phyloP scores from a whole-genome alignment of 2,113 vertebrate genomes.

The Aphyosemion australe region DNA sequence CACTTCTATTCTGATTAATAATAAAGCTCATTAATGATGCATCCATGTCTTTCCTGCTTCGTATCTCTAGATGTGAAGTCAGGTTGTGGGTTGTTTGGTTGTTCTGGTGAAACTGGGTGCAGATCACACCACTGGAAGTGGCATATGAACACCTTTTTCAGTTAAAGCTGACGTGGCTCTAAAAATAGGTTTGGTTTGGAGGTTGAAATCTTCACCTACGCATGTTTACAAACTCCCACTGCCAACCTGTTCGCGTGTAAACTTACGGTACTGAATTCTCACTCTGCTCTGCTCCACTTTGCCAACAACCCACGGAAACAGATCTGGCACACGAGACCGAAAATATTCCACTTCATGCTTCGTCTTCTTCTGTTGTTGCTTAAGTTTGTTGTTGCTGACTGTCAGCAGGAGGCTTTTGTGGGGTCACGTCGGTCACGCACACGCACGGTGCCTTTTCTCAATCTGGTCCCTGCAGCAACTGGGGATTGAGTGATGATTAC shows the following conservation, averaged over 20 bases:
- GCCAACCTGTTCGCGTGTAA: constrained; percentile 9
- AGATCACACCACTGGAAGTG: constrained; percentile 18
- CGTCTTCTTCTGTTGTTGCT: constrained; percentile 1
- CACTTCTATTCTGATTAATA: background rate
- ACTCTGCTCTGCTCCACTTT: constrained; percentile 56
- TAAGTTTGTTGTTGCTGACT: constrained; percentile 18
- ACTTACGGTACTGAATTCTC: constrained; percentile 10
- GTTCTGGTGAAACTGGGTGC: constrained; percentile 27
- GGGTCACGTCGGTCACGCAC: constrained; percentile 10
- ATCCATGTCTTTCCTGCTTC: constrained; percentile 10
- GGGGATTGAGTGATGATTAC: too few relatives aligned
- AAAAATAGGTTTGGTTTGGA: constrained; percentile 73
- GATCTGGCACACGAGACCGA: constrained; percentile 44
- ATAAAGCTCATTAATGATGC: constrained; percentile 40
- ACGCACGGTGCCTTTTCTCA: background rate
- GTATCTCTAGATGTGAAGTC: background rate
- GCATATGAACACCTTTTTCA: constrained; percentile 1
- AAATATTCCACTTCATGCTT: constrained; percentile 58
- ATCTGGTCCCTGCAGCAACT: background rate
- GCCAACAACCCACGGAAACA: constrained; percentile 52
- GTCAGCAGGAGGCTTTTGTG: constrained; percentile 18
- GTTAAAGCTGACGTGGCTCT: constrained; percentile 58
- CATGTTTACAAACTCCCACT: constrained; percentile 47
- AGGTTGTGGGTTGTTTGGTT: constrained; percentile 30
- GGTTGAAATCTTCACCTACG: constrained; percentile 58